Base-by-base conservation (phyloP, 2,113 vertebrate genomes). In the Pongo abelii region DNA sequence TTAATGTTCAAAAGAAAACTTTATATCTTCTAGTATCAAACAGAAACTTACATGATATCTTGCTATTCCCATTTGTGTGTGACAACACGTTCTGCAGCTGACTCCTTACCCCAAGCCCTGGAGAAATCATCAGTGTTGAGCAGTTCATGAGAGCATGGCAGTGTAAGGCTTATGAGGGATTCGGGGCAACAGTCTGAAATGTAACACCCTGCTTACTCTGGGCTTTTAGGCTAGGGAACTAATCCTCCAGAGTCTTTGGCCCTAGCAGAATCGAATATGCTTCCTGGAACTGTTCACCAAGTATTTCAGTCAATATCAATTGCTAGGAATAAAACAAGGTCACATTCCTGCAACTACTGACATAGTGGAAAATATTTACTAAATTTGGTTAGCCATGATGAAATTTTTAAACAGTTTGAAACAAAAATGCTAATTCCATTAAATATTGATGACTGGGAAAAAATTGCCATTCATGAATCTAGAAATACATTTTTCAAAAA, bases 21-120 rank as follows among this genome's bases (percentile, higher is more conserved):
- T 48, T 69, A 38, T 16, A 92, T 57, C 14, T 72, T 57, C 25
- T 6, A 77, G 2, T 48, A 67, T 78, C 30, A 91, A 84, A 46
- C 9, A 77, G 30, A 7, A 67, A 80, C 14, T 81, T 23, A 23
- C 10, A 2, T 52, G 64, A 35, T 1, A 72, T 64, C 12, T 89
- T 48, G 38, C 0, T 75, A 35, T 46, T 67, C 30, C 23, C 12
- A 94, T 40, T 18, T n/a, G 16, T 64, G 25, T 12, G 5, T 8
- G 87, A 75, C 20, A 12, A 40, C 25, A 16, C 0, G 0, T 61
- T 59, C 8, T 64, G 13, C 10, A 35, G 20, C 0, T 1, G 7
- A 20, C 1, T 1, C 7, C 8, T 91, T 6, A 12, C 22, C 16
- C 20, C 16, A 46, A 84, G 1, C 0, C 12, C 27, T 30, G 20